Evolutionary conservation across 2,797 vertebrate species (phyloP).

Genomic region (Cossypha heuglini): DNA sequence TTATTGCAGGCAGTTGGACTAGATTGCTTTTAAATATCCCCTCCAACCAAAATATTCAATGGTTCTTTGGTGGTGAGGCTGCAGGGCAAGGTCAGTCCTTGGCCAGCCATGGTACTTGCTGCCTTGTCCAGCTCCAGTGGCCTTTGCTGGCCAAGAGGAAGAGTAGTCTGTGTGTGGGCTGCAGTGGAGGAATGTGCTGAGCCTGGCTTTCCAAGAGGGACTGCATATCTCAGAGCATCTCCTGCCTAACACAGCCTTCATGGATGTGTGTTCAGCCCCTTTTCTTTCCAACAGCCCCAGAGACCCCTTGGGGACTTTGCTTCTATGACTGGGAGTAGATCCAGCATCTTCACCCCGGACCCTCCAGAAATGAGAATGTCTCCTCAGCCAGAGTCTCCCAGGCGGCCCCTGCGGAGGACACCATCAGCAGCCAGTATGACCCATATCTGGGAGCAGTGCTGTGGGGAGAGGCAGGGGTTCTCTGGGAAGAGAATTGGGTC

Average conservation of each 20-base stretch:
- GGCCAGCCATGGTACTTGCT: accelerated
- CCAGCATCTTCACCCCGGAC: slow-evolving; percentile 66
- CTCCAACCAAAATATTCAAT: background rate
- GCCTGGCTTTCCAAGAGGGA: background rate
- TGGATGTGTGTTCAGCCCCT: background rate
- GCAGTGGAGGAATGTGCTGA: background rate
- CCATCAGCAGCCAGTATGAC: slow-evolving; percentile 72
- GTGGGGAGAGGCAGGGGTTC: background rate
- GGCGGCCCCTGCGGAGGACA: slow-evolving; percentile 62
- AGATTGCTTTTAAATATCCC: background rate
- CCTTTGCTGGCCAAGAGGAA: background rate
- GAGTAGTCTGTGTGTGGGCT: background rate
- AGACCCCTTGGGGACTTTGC: slow-evolving; percentile 69
- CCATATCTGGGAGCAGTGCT: background rate
- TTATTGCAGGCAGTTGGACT: accelerated
- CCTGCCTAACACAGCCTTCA: background rate
- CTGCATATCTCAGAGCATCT: background rate
- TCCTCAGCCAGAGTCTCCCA: slow-evolving; percentile 67
- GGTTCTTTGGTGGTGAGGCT: background rate
- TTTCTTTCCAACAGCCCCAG: slow-evolving; percentile 70
- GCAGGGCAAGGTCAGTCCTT: background rate
- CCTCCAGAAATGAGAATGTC: slow-evolving; percentile 57
- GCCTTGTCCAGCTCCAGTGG: background rate
- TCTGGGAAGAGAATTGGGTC: background rate
- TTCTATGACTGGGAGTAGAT: slow-evolving; percentile 58